Evolutionary conservation across 2,797 vertebrate species (phyloP), one percentile per base, ranked within the genome.

Genomic region (Phaenicophaeus curvirostris): DNA sequence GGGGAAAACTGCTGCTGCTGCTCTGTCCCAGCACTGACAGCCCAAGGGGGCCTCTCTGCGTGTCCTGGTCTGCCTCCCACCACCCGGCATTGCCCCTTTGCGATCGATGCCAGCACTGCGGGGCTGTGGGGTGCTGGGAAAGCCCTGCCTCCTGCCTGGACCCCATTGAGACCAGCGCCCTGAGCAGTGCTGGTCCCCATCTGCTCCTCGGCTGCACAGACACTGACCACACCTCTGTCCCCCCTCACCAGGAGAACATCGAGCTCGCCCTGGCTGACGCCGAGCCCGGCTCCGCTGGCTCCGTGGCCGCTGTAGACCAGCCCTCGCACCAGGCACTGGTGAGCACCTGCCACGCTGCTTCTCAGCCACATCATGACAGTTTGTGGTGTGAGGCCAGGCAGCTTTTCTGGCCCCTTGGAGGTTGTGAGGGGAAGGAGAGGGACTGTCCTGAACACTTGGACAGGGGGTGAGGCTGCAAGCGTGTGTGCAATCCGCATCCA

Each of bases 291-390:
- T 97, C 96, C 51, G 98, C 98, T 67, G 97, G 97, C 95, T 99
- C 99, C 51, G 98, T 99, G 96, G 98, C 99, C 14, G 98, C 98
- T 93, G 97, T 99, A 97, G 99, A 99, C 97, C 98, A 99, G 95
- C 97, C 99, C 71, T 99, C 99, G 3, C 98, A 98, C 94, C 99
- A 99, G 97, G 98, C 99, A 44, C 98, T 99, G 99, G 99, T 99
- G 99, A 99, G 99, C 67, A 88, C 69, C 37, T 31, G 0, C 18
- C 31, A 8, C 13, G 5, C 63, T 63, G 54, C 68, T 16, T 48
- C 7, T 3, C 6, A 21, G 46, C 54, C 20, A 3, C 15, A 3
- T 62, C 53, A 5, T 0, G 0, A 73, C 25, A 5, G 57, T 67
- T 31, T 48, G 48, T 57, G 15, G 73, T 3, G 1, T 23, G 15